Conservation (phyloP, 2,113 vertebrate genomes). For the Paramormyrops kingsleyae region DNA sequence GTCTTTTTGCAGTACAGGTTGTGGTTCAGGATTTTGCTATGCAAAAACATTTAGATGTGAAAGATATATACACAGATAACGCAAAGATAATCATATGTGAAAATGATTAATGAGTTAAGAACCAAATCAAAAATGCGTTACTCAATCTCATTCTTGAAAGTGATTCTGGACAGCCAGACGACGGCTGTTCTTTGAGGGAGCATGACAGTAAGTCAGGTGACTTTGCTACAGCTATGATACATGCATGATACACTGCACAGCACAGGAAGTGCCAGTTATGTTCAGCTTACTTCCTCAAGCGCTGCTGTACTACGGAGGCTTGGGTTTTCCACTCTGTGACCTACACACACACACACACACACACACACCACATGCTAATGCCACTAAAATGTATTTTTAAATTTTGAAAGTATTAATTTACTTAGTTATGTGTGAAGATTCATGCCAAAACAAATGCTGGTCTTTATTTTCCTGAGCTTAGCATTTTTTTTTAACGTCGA, state of each 20-base stretch:
- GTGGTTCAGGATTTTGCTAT: neutral
- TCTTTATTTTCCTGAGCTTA: neutral
- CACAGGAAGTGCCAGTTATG: constrained; percentile 56
- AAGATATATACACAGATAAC: neutral
- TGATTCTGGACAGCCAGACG: neutral
- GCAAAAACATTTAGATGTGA: neutral
- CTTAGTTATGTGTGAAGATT: neutral
- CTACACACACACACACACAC: neutral
- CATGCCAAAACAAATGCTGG: neutral
- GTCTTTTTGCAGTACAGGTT: neutral
- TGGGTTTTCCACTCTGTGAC: neutral
- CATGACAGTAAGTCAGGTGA: constrained; percentile 50
- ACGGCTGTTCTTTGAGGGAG: constrained; percentile 2
- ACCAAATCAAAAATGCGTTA: neutral
- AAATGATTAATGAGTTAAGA: neutral
- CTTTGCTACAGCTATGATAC: constrained; percentile 45
- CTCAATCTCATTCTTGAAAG: neutral
- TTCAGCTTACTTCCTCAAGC: constrained; percentile 52
- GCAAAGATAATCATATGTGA: neutral
- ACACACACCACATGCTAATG: neutral
- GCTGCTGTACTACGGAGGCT: neutral
- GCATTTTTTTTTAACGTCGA: neutral
- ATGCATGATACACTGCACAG: constrained; percentile 42
- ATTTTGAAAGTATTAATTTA: neutral
- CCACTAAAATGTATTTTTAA: neutral